Conservation (phyloP, 2,888 invertebrate species). For the Leptopilina drosophilae region DNA sequence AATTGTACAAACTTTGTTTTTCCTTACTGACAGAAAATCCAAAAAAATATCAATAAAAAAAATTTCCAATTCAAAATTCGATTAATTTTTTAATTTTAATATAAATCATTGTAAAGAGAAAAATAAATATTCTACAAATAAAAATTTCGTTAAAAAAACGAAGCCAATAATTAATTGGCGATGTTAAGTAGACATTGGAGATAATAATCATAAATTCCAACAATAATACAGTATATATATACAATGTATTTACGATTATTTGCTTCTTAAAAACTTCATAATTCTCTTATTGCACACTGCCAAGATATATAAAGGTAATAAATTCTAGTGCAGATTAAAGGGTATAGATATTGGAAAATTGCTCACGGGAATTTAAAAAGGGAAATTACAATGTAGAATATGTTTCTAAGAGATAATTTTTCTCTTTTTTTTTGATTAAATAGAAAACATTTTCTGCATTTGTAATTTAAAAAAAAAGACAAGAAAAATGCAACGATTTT, state of each 20-base stretch:
- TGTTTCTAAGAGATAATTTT: background rate
- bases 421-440: no score
- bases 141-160: no score
- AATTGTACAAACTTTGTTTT: no score
- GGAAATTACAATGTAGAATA: constrained; percentile 30
- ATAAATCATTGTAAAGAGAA: no score
- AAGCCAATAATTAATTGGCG: background rate
- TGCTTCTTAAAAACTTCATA: background rate
- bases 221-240: background rate
- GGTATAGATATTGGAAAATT: constrained; percentile 2
- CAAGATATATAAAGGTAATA: constrained; percentile 9
- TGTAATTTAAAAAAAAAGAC: no score
- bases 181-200: background rate
- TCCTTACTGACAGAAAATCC: no score
- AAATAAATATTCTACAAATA: no score
- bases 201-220: constrained; percentile 1
- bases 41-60: no score
- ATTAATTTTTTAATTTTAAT: no score
- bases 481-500: no score
- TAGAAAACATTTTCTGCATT: background rate
- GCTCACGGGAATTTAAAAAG: background rate
- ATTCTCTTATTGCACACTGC: background rate
- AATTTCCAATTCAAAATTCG: no score
- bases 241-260: constrained; percentile 1
- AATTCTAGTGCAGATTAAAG: constrained; percentile 13